Base-by-base conservation (phyloP, 2,797 vertebrate genomes). In the Triplophysa yarkandensis region DNA sequence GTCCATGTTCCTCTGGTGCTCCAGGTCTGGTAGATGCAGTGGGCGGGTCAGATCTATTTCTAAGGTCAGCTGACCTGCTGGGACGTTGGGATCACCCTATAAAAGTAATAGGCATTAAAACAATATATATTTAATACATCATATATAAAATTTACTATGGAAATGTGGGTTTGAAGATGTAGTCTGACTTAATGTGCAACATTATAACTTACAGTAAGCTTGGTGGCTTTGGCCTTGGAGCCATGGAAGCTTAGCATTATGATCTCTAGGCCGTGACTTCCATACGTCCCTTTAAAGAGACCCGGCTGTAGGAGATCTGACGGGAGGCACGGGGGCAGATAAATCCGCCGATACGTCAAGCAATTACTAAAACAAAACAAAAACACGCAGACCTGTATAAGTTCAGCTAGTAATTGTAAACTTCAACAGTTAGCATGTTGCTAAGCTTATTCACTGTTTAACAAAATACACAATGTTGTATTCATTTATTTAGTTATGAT, bases 271-370 rank as follows among this genome's bases (percentile, higher is more conserved):
- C 98, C 98, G 0, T 99, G 98, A 87, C 96, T 99, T 43, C 98
- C 98, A 0, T 99, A 99, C 0, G 98, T 99, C 60, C 98, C 98
- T 83, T 99, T 99, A 85, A 99, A 99, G 78, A 99, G 96, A 48
- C 98, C 98, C 0, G 97, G 96, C 77, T 86, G 84, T 81, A 98
- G 90, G 81, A 98, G 93, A 85, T 98, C 95, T 0, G 92, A 90
- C 0, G 95, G 92, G 83, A 82, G 92, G 75, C 81, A 80, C 6
- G 95, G 97, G 3, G 98, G 97, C 85, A 99, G 92, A 91, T 97
- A 99, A 89, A 99, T 98, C 79, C 98, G 94, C 68, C 97, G 93
- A 85, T 99, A 99, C 0, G 96, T 99, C 90, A 99, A 92, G 87
- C 97, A 99, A 89, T 99, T 99, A 90, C 98, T 99, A 87, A 61